These are phyloP conservation scores for Pterophyllum scalare DNA, from an alignment of 2,113 vertebrate genomes.

Conservation along the genomic window DNA sequence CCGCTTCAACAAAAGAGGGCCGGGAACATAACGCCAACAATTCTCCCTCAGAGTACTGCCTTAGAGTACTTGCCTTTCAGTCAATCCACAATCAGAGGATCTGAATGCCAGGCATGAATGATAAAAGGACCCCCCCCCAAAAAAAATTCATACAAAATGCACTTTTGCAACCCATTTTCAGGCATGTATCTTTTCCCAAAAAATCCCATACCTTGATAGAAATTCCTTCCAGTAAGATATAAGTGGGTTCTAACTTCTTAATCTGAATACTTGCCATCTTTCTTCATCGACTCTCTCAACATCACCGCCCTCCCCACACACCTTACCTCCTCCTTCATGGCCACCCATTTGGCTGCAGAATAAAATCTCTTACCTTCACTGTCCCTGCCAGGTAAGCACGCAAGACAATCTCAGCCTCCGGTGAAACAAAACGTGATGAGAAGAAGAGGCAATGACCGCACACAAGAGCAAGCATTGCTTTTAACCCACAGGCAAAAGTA, in stretches of 20 bases:
- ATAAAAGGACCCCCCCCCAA: slow-evolving; percentile 59
- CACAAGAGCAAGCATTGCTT: slow-evolving; percentile 41
- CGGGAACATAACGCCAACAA: slow-evolving; percentile 46
- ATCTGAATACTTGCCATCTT: slow-evolving; percentile 26
- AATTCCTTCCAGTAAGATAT: slow-evolving; percentile 47
- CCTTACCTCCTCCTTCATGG: slow-evolving; percentile 15
- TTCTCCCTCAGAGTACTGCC: slow-evolving; percentile 35
- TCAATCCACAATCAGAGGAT: slow-evolving; percentile 62
- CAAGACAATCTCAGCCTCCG: slow-evolving; percentile 14
- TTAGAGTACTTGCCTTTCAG: slow-evolving; percentile 65
- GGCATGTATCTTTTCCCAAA: slow-evolving; percentile 22
- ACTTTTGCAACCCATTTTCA: slow-evolving; percentile 47
- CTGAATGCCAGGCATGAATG: slow-evolving; percentile 64
- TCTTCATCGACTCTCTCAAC: slow-evolving; percentile 23
- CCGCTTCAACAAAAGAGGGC: slow-evolving; percentile 47
- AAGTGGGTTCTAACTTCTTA: slow-evolving; percentile 26
- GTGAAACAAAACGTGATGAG: background rate
- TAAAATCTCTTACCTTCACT: slow-evolving; percentile 64
- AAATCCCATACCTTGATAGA: slow-evolving; percentile 36
- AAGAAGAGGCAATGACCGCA: background rate
- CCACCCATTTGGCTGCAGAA: slow-evolving; percentile 21
- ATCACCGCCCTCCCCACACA: background rate
- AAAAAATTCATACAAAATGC: slow-evolving; percentile 14
- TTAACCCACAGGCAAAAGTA: slow-evolving; percentile 23
- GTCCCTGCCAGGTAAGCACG: slow-evolving; percentile 48